Conservation (phyloP, 2,113 vertebrate species). For the Paedocypris sp. region DNA sequence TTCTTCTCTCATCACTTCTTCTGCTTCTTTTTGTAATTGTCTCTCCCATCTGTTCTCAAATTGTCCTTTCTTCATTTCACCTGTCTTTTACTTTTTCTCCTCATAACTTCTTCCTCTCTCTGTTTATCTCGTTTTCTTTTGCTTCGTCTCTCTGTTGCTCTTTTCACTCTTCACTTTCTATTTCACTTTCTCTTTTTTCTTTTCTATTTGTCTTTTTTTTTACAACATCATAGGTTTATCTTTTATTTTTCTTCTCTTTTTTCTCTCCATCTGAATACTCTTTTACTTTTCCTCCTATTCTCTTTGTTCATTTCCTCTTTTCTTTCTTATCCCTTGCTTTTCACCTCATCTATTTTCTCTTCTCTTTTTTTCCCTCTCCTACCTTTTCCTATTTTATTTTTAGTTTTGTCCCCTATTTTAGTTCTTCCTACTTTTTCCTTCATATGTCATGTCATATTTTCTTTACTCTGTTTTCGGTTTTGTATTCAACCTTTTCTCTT, state of each 20-base stretch:
- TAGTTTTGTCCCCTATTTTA: background rate
- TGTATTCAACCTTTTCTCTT: background rate
- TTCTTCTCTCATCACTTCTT: background rate
- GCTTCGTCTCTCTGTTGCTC: background rate
- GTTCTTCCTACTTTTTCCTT: no score
- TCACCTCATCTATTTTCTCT: background rate
- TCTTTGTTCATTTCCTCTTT: background rate
- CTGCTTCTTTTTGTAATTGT: background rate
- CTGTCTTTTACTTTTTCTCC: background rate
- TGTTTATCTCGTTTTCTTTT: background rate
- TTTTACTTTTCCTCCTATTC: background rate
- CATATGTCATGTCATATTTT: no score
- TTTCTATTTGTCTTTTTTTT: background rate
- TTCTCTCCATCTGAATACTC: background rate
- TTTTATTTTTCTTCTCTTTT: background rate
- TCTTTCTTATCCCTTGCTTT: background rate
- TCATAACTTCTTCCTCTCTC: background rate
- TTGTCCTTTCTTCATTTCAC: background rate
- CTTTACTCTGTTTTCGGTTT: no score
- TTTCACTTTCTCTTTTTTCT: background rate
- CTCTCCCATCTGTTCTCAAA: background rate
- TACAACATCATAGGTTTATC: no score
- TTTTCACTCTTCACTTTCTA: background rate
- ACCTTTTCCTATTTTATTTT: background rate
- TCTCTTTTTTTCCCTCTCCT: background rate